Percentiles rank a stretch among this genome's conserved stretches.
Conservation (phyloP, 1,140 invertebrate genomes). For the Pectinophora gossypiella region DNA sequence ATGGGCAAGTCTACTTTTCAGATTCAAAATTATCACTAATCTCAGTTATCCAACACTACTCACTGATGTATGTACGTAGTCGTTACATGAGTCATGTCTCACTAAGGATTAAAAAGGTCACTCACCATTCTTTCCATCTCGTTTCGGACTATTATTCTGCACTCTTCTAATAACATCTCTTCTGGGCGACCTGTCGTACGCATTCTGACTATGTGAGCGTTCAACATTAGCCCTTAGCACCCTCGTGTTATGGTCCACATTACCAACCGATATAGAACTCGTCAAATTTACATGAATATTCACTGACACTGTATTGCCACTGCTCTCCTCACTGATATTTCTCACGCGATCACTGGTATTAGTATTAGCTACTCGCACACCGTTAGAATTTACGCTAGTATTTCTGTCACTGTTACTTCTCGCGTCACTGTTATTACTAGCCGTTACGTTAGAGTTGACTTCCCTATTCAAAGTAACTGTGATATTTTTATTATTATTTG, state of each 20-base stretch:
- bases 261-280: no score
- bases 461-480: conserved; percentile 12
- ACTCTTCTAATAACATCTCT: conserved; percentile 28
- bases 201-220: conserved; percentile 55
- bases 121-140: conserved; percentile 47
- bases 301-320: no score
- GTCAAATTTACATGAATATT: neutral
- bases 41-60: no score
- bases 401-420: neutral
- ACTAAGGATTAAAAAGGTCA: conserved; percentile 12
- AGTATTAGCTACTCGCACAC: neutral
- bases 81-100: no score
- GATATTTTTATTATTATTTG: conserved; percentile 26
- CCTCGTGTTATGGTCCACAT: neutral
- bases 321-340: neutral
- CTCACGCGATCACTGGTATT: neutral
- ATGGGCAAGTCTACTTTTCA: no score
- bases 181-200: conserved; percentile 37
- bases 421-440: neutral
- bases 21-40: no score
- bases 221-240: conserved; percentile 29
- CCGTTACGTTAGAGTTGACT: conserved; percentile 15
- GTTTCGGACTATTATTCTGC: conserved; percentile 44
- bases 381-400: neutral
- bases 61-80: no score